A percentile compares a stretch with the other conserved stretches of the same genome.
phyloP scores from a whole-genome alignment of 1,140 invertebrate species.

The Oryzaephilus surinamensis region DNA sequence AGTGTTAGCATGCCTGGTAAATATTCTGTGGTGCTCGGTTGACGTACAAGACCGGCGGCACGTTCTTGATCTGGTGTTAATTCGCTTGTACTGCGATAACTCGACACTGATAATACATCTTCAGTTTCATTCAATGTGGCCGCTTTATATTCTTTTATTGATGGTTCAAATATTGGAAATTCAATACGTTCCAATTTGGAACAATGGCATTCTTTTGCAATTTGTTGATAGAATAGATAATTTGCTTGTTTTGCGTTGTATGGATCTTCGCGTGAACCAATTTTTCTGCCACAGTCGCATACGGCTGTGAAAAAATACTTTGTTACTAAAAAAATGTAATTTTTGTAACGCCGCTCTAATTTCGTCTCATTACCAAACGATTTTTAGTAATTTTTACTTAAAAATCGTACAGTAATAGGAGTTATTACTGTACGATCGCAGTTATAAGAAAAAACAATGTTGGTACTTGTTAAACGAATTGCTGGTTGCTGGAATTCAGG shows the following conservation, averaged over 20 bases:
- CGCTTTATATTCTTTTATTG: constrained; percentile 47
- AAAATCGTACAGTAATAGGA: too few relatives aligned
- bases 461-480: too few relatives aligned
- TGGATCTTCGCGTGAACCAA: constrained; percentile 77
- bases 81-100: constrained; percentile 18
- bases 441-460: too few relatives aligned
- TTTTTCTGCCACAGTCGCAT: constrained; percentile 84
- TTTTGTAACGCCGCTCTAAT: too few relatives aligned
- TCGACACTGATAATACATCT: constrained; percentile 22
- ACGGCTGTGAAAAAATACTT: too few relatives aligned
- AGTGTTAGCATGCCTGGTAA: constrained; percentile 82
- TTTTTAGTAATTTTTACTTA: too few relatives aligned
- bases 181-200: constrained; percentile 53
- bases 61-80: constrained; percentile 21
- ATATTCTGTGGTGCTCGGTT: constrained; percentile 82
- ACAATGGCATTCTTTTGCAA: constrained; percentile 68
- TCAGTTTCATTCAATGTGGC: constrained; percentile 24
- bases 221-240: constrained; percentile 69
- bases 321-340: constrained; percentile 14
- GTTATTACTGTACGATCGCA: too few relatives aligned
- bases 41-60: constrained; percentile 45
- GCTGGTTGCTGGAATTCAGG: too few relatives aligned
- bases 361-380: too few relatives aligned
- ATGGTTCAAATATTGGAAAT: constrained; percentile 80
- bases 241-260: constrained; percentile 78